Conservation (phyloP, 2,888 invertebrate genomes). For the Sinhomidia bicolor region DNA sequence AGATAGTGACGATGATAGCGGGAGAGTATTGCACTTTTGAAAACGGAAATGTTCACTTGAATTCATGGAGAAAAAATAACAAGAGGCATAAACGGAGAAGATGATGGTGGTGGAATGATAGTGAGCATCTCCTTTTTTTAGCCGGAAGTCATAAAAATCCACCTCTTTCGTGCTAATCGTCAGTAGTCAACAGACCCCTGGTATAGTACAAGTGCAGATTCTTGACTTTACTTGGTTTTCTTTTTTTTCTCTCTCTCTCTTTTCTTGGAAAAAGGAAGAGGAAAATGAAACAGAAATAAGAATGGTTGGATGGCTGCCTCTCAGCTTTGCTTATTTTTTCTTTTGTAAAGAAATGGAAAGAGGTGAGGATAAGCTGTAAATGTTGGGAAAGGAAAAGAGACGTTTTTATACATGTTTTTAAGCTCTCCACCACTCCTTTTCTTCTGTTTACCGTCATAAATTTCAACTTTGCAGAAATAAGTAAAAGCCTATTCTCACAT, state of each 20-base stretch:
- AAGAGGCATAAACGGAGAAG: neutral
- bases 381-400: neutral
- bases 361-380: neutral
- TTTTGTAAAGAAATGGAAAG: too few relatives aligned
- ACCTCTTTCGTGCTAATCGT: constrained; percentile 40
- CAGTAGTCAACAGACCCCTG: neutral
- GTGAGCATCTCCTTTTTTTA: neutral
- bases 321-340: neutral
- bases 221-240: too few relatives aligned
- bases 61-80: constrained; percentile 18
- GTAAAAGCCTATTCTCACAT: constrained; percentile 2
- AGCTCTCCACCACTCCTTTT: neutral
- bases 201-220: neutral
- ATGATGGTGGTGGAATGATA: constrained; percentile 23
- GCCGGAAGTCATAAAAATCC: constrained; percentile 36
- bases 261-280: neutral
- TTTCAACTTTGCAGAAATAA: neutral
- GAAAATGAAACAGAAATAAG: neutral
- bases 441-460: constrained; percentile 38
- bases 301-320: neutral
- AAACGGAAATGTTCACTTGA: constrained; percentile 8
- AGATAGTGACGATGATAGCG: neutral
- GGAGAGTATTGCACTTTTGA: constrained; percentile 5
- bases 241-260: too few relatives aligned
- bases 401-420: neutral